Base-by-base conservation (phyloP, 2,888 invertebrate species). In the Spialia ferax region DNA sequence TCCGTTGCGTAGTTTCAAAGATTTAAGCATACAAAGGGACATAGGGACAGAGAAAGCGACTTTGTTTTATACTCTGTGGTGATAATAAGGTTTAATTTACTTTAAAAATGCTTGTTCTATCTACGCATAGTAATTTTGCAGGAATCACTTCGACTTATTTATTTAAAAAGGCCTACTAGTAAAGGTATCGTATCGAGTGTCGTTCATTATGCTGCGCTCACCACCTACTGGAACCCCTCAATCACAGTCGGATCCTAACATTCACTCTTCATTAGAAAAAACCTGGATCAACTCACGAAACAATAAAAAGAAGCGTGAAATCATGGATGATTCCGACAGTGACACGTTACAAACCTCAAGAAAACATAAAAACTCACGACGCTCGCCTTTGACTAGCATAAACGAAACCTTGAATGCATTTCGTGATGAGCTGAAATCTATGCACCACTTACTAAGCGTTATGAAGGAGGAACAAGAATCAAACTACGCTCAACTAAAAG, bases 401-500 rank as follows among this genome's bases (percentile, higher is more conserved):
- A 38, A 38, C 38, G 38, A 38, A 38, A 38, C 38, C 38, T 38
- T 38, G 13, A 38, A 38, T 3, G 38, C 38, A n/a, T 38, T 38
- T 13, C 38, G 38, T 38, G 38, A 38, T 13, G 38, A 38, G 5
- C n/a, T 38, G n/a, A 38, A 38, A 38, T 38, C 38, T n/a, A 38
- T 38, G 38, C n/a, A 38, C 4, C 13, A n/a, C 38, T 5, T 38
- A 38, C n/a, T 38, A 7, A 38, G 38, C 7, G 5, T 5, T 5
- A 38, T 38, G 38, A 38, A 38, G 6, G 42, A 42, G 15, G n/a
- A 42, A 42, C 42, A 42, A 42, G 42, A 42, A 42, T 15, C n/a
- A 7, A 42, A 42, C n/a, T 42, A 42, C 1, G 15, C 7, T 7
- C 42, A 42, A n/a, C n/a, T 42, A 15, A 42, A 42, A 15, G n/a